phyloP scores from a whole-genome alignment of 2,113 vertebrate species.

The Pedetes capensis region DNA sequence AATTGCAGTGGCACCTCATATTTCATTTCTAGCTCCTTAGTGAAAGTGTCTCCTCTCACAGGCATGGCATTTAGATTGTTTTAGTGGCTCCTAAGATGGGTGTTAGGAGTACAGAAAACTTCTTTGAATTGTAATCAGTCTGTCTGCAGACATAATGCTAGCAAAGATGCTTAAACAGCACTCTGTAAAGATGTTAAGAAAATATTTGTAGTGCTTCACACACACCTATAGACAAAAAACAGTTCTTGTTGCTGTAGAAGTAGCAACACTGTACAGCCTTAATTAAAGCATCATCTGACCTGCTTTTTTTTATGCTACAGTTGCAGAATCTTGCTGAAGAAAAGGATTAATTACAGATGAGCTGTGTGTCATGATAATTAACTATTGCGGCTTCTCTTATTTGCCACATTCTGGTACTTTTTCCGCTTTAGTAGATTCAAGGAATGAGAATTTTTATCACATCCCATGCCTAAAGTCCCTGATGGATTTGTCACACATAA shows the following conservation, averaged over 20 bases:
- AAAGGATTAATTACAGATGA: conserved; percentile 80
- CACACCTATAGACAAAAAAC: conserved; percentile 80
- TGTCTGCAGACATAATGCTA: conserved; percentile 77
- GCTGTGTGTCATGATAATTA: conserved; percentile 82
- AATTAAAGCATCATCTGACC: conserved; percentile 82
- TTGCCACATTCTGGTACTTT: conserved; percentile 79
- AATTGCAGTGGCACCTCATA: conserved; percentile 44
- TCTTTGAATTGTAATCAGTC: conserved; percentile 80
- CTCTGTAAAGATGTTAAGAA: conserved; percentile 83
- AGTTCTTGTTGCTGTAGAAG: conserved; percentile 80
- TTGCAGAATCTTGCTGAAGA: conserved; percentile 79
- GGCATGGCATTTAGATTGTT: conserved; percentile 66
- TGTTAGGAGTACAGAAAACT: conserved; percentile 65
- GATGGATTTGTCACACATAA: conserved; percentile 81
- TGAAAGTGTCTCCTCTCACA: conserved; percentile 72
- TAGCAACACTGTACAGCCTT: conserved; percentile 76
- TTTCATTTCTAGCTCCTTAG: conserved; percentile 62
- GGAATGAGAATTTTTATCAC: conserved; percentile 82
- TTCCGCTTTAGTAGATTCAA: conserved; percentile 77
- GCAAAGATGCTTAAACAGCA: conserved; percentile 79
- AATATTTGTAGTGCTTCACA: conserved; percentile 83
- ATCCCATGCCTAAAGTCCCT: conserved; percentile 76
- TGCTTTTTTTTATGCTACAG: conserved; percentile 75
- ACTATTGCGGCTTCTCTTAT: conserved; percentile 78
- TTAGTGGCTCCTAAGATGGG: conserved; percentile 71